These are phyloP conservation scores for Otolemur crassicaudatus DNA, from an alignment of 2,797 vertebrate species.

Conservation along the genomic window DNA sequence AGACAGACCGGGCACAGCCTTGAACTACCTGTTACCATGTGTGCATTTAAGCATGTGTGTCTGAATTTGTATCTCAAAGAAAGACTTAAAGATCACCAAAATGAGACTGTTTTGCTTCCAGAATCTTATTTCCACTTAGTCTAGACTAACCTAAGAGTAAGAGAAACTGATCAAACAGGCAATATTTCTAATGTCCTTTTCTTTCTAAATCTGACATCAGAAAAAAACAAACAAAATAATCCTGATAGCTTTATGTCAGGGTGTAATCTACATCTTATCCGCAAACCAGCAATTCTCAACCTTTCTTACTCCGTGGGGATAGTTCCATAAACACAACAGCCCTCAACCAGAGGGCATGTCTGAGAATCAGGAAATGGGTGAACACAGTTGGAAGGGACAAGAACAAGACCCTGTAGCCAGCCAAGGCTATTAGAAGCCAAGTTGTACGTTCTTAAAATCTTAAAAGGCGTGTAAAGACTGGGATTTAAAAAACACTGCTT, in stretches of 20 bases:
- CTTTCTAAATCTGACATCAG: not conserved
- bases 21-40: not conserved
- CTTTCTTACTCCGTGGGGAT: not conserved
- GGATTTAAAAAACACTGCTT: constrained; percentile 2
- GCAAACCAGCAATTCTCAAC: not conserved
- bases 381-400: not conserved
- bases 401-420: not conserved
- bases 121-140: constrained; percentile 20
- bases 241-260: not conserved
- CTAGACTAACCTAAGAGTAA: constrained; percentile 5
- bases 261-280: not conserved
- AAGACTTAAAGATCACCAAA: not conserved
- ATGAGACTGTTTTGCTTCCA: not conserved
- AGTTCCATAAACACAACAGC: not conserved
- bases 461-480: not conserved
- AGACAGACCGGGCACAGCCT: not conserved
- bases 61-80: not conserved
- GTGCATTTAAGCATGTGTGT: not conserved
- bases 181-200: not conserved
- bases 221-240: not conserved
- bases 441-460: not conserved
- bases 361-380: not conserved
- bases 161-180: not conserved
- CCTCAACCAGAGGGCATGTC: not conserved
- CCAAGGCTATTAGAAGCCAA: not conserved